Conservation (phyloP, 2,797 vertebrate species). For the Malurus splendens region DNA sequence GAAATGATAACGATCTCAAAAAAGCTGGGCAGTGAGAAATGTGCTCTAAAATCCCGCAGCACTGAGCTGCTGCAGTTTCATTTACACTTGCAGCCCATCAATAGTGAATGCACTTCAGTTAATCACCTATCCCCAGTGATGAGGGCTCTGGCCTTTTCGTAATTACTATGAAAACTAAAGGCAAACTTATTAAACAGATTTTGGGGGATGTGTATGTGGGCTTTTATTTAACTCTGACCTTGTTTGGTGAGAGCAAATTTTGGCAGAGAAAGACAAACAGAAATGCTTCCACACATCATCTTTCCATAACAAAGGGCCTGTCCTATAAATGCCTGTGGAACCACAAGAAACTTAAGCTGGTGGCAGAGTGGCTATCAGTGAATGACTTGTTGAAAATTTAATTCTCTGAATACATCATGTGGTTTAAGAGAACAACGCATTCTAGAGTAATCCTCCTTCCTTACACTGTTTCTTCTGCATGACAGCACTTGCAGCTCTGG, state of each 20-base stretch:
- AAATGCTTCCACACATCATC: conserved; percentile 60
- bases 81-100: not conserved
- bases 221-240: conserved; percentile 51
- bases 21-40: not conserved
- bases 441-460: conserved; percentile 71
- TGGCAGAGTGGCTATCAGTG: conserved; percentile 72
- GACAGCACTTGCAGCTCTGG: conserved; percentile 53
- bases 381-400: conserved; percentile 84
- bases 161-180: not conserved
- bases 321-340: conserved; percentile 72
- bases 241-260: conserved; percentile 32
- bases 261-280: conserved; percentile 54
- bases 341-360: conserved; percentile 78
- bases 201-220: not conserved
- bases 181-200: not conserved
- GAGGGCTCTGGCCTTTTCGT: not conserved
- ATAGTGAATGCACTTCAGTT: not conserved
- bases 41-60: not conserved
- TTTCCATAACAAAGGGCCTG: conserved; percentile 71
- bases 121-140: not conserved
- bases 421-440: conserved; percentile 77
- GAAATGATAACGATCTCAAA: not conserved
- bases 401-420: conserved; percentile 83
- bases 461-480: conserved; percentile 62
- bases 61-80: not conserved